Percentiles rank a stretch among this genome's conserved stretches.
These are phyloP conservation scores for Clostera curtula DNA, from an alignment of 2,888 invertebrate genomes.

Conservation along the genomic window DNA sequence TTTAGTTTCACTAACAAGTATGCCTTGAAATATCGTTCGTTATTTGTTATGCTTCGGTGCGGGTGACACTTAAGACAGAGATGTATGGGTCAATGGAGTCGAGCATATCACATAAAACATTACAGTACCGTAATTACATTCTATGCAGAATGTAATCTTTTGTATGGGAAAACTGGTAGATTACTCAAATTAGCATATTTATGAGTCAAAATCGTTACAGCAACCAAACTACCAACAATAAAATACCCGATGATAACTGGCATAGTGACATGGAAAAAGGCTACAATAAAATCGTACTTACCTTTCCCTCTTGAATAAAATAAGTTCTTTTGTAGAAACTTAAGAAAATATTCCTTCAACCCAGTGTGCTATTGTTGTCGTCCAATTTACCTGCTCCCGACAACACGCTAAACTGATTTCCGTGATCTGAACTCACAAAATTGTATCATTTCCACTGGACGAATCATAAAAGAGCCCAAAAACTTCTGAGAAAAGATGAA, in stretches of 20 bases:
- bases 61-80: conserved; percentile 10
- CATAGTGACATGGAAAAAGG: too few relatives aligned
- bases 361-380: conserved; percentile 12
- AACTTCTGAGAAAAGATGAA: conserved; percentile 57
- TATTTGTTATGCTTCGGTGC: conserved; percentile 23
- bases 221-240: too few relatives aligned
- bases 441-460: conserved; percentile 51
- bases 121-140: too few relatives aligned
- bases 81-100: not conserved
- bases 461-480: conserved; percentile 52
- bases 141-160: too few relatives aligned
- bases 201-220: too few relatives aligned
- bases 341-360: conserved; percentile 3
- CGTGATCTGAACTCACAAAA: conserved; percentile 34
- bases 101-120: not conserved
- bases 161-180: too few relatives aligned
- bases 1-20: conserved; percentile 44
- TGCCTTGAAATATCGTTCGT: conserved; percentile 27
- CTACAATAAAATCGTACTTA: too few relatives aligned
- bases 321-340: conserved; percentile 5
- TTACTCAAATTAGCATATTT: too few relatives aligned
- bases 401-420: conserved; percentile 28
- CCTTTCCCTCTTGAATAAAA: too few relatives aligned
- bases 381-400: conserved; percentile 33
- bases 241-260: too few relatives aligned